phyloP scores from a whole-genome alignment of 2,113 vertebrate species.

The Channa argus region DNA sequence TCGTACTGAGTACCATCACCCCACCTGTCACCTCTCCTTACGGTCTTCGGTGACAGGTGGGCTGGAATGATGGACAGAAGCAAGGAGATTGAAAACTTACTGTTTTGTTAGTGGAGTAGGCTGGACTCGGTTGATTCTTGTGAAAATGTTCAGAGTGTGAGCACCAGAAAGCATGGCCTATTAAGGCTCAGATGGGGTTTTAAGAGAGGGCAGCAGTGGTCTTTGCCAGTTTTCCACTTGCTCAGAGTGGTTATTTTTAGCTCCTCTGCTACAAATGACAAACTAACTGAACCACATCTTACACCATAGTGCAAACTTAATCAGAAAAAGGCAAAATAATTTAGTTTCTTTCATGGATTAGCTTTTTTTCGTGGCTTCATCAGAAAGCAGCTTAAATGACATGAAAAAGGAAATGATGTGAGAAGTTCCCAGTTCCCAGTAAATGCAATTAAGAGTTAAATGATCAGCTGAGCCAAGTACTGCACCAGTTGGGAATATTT shows the following conservation, averaged over 20 bases:
- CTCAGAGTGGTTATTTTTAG: slow-evolving; percentile 16
- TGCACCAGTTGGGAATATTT: slow-evolving; percentile 30
- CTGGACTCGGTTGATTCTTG: too few relatives aligned
- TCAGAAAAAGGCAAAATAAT: neutral
- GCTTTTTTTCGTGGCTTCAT: neutral
- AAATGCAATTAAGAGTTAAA: slow-evolving; percentile 48
- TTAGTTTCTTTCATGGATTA: neutral
- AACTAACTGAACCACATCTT: neutral
- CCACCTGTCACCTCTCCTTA: slow-evolving; percentile 42
- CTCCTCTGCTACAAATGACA: slow-evolving; percentile 4
- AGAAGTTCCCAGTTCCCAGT: slow-evolving; percentile 12
- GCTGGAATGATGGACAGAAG: slow-evolving; percentile 20
- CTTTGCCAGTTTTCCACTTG: slow-evolving; percentile 36
- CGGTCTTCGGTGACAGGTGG: slow-evolving; percentile 27
- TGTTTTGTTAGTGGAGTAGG: too few relatives aligned
- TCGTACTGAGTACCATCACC: slow-evolving; percentile 11
- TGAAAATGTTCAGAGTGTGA: neutral
- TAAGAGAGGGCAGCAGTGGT: slow-evolving; percentile 2
- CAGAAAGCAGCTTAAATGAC: slow-evolving; percentile 9
- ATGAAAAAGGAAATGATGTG: neutral
- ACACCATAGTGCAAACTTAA: neutral
- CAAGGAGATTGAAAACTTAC: neutral
- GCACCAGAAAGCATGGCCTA: slow-evolving; percentile 24
- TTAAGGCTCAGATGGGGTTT: slow-evolving; percentile 33
- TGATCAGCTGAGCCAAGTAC: slow-evolving; percentile 23